These are phyloP conservation scores for Drosophila triauraria DNA, from an alignment of 1,140 invertebrate genomes.

Conservation along the genomic window DNA sequence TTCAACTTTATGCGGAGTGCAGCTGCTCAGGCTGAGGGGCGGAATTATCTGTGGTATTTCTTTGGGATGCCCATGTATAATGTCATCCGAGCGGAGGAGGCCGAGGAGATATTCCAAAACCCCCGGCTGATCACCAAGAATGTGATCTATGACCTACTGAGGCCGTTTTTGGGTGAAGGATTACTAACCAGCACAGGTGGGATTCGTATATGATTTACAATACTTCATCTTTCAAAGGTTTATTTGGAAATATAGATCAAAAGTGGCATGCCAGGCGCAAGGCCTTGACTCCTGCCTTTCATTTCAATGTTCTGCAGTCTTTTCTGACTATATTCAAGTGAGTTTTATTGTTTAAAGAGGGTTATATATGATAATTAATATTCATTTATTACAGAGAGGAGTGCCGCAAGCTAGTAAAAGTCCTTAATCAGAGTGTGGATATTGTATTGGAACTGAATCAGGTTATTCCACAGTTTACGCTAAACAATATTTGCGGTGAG, in stretches of 20 bases:
- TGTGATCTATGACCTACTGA: slow-evolving; percentile 86
- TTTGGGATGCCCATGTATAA: slow-evolving; percentile 55
- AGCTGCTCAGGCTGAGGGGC: slow-evolving; percentile 23
- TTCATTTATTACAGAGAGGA: slow-evolving; percentile 44
- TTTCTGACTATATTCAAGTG: slow-evolving; percentile 6
- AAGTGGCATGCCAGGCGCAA: slow-evolving; percentile 93
- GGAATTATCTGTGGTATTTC: slow-evolving; percentile 63
- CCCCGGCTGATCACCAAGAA: slow-evolving; percentile 67
- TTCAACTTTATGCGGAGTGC: slow-evolving; percentile 52
- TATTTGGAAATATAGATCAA: slow-evolving; percentile 35
- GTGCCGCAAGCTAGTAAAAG: slow-evolving; percentile 64
- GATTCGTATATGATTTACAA: no score
- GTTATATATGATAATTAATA: no score
- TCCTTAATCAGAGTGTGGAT: slow-evolving; percentile 38
- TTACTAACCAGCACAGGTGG: slow-evolving; percentile 88
- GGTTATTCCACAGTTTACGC: slow-evolving; percentile 89
- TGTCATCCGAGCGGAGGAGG: slow-evolving; percentile 66
- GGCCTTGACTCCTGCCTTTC: slow-evolving; percentile 94
- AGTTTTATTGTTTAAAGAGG: neutral
- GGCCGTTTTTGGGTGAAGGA: slow-evolving; percentile 89
- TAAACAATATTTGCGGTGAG: slow-evolving; percentile 92
- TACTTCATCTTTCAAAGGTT: neutral
- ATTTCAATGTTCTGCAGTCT: slow-evolving; percentile 90
- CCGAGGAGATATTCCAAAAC: slow-evolving; percentile 69
- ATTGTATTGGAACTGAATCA: slow-evolving; percentile 85